Conservation (phyloP, 2,113 vertebrate genomes). For the Nibea albiflora region DNA sequence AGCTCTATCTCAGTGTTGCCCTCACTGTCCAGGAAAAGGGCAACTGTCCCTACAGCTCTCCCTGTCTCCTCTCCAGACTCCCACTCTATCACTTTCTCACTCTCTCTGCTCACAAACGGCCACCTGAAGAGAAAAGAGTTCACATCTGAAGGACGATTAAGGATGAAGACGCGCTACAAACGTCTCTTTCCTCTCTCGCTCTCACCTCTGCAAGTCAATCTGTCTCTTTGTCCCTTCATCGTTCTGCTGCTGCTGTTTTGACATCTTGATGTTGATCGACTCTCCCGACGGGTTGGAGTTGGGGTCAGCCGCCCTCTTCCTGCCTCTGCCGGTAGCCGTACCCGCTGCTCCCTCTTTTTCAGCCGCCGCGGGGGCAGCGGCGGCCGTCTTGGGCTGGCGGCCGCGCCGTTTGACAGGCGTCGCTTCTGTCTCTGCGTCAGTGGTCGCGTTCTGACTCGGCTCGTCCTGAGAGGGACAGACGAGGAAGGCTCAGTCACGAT, state of each 20-base stretch:
- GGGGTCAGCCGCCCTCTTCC: slow-evolving; percentile 91
- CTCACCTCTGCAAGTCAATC: slow-evolving; percentile 96
- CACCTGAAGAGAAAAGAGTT: slow-evolving; percentile 24
- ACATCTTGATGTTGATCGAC: slow-evolving; percentile 92
- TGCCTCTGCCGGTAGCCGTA: slow-evolving; percentile 84
- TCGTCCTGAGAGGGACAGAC: slow-evolving; percentile 56
- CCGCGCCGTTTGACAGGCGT: slow-evolving; percentile 74
- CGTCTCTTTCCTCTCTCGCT: not conserved
- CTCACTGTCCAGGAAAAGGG: slow-evolving; percentile 82
- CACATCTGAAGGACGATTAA: not conserved
- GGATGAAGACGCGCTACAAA: no score
- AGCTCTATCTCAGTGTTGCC: slow-evolving; percentile 84
- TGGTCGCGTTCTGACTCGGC: slow-evolving; percentile 63
- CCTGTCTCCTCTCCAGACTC: slow-evolving; percentile 28
- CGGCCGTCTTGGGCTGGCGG: slow-evolving; percentile 84
- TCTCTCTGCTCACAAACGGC: slow-evolving; percentile 7
- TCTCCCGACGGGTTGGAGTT: slow-evolving; percentile 85
- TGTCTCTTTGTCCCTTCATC: slow-evolving; percentile 93
- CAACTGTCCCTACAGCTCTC: slow-evolving; percentile 37
- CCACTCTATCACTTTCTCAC: not conserved
- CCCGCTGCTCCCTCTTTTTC: slow-evolving; percentile 83
- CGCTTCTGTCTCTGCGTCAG: slow-evolving; percentile 80
- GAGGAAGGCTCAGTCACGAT: not conserved
- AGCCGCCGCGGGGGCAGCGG: slow-evolving; percentile 78
- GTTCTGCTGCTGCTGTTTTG: slow-evolving; percentile 93